Evolutionary conservation across 2,797 vertebrate species (phyloP), one percentile per base, ranked within the genome.

Genomic region (Neoniphon sammara): DNA sequence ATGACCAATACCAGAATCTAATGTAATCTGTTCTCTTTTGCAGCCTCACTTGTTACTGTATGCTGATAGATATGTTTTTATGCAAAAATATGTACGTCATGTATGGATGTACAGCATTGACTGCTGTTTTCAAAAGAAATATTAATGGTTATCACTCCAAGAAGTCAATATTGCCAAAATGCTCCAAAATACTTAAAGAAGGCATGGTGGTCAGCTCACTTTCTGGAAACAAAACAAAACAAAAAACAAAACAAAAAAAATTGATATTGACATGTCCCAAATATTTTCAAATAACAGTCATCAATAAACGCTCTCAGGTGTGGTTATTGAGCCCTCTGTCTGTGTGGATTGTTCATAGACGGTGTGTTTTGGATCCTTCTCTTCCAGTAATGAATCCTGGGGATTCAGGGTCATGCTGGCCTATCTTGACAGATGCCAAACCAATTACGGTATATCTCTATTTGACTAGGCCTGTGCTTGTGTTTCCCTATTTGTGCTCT

Each of bases 401-500:
- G 36, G 71, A 91, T 93, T 92, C 84, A 70, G 77, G 73, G 77
- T 90, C 91, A 93, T 71, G 85, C 68, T 49, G 84, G 80, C 73
- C 75, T 63, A 85, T 91, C 80, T 85, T 39, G 7, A 77, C 73
- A 85, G 83, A 75, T 54, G 65, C 70, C 69, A 73, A 62, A 84
- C 73, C 80, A 87, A 81, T 94, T 87, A 90, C 25, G 61, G 10
- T 25, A 5, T 34, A 5, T 76, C 49, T 69, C 80, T 53, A 53
- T 31, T 27, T 23, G 12, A 20, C 42, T 52, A 4, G 10, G 60
- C 8, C 18, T 49, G 53, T 49, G 20, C 14, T 73, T 21, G 50
- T 55, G 69, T 80, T 50, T 75, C n/a, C 27, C 18, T 5, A 14
- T 63, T 25, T 60, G 55, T 67, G 11, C 20, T 56, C 49, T 67